Base-by-base conservation (phyloP, 2,888 invertebrate genomes). In the Tolmerus cingulatus region DNA sequence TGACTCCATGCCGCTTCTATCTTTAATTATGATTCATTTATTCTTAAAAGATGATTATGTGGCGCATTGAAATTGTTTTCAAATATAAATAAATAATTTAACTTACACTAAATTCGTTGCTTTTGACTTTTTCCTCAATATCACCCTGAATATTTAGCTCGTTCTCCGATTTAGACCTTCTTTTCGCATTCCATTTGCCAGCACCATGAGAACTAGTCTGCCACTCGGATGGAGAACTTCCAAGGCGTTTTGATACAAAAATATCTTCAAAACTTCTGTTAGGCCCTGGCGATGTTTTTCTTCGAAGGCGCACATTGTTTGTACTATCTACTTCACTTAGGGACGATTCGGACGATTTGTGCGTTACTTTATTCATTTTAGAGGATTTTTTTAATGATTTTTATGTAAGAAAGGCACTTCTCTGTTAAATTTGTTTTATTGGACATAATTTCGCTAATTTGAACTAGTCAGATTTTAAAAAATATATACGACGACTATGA, bases 51-150 rank as follows among this genome's bases (percentile, higher is more conserved):
- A 51, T 27, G 3, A 1, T 16, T 16, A 16, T 16, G 43, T 46
- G 16, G 43, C 12, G 12, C 16, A 4, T 27, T 23, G 5, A 9
- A 74, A 12, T 23, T 74, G 7, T 23, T 19, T 30, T 34, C 27
- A 30, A 1, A 34, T 12, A 74, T 27, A 74, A 12, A 27, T 19
- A 74, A 5, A 51, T n/a, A 74, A 27, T 14, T 14, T 76, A 19
- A 9, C 82, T 82, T 57, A 82, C 82, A 82, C 16, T 82, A 82
- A 82, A 82, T 82, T 82, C 82, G 82, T 40, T 82, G n/a, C 23
- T 66, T 57, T 57, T 8, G 19, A 19, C 2, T 40, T 66, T 19
- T 66, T 57, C 82, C 4, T 51, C 27, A 34, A 79, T 16, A 40
- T 14, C 23, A 23, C 23, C 78, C 55, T 55, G 81, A 81, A 55